Evolutionary conservation across 2,888 invertebrate species (phyloP).

Genomic region (Amphipoea lucens): DNA sequence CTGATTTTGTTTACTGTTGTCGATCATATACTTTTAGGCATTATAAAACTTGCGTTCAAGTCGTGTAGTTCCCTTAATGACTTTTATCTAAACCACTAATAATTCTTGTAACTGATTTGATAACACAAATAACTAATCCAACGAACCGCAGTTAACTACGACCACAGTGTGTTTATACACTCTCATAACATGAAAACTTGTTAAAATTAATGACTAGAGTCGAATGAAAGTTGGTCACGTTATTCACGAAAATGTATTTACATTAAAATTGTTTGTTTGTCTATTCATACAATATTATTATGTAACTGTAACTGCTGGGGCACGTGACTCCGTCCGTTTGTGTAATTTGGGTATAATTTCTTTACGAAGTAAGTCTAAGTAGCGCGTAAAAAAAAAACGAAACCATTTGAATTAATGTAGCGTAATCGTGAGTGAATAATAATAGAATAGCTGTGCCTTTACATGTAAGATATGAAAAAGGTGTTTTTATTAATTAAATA

Average conservation of each 20-base stretch:
- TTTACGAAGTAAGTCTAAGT: too few relatives aligned
- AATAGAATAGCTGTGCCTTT: too few relatives aligned
- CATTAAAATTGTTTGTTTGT: slow-evolving; percentile 34
- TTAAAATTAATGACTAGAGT: slow-evolving; percentile 49
- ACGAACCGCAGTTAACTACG: slow-evolving; percentile 15
- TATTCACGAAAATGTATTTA: slow-evolving; percentile 14
- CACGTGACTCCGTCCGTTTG: not conserved
- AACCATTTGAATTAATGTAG: too few relatives aligned
- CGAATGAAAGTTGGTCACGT: slow-evolving; percentile 54
- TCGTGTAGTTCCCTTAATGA: not conserved
- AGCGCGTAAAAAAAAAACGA: too few relatives aligned
- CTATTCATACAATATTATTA: slow-evolving; percentile 5
- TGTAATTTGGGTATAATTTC: not conserved
- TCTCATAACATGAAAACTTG: slow-evolving; percentile 38
- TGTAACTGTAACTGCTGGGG: slow-evolving; percentile 7
- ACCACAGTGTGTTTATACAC: slow-evolving; percentile 6
- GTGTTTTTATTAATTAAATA: too few relatives aligned
- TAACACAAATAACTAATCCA: slow-evolving; percentile 2
- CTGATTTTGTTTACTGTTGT: too few relatives aligned
- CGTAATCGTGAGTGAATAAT: too few relatives aligned
- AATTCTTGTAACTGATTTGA: slow-evolving; percentile 12
- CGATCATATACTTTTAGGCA: too few relatives aligned
- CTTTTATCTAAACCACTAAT: not conserved
- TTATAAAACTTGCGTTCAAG: too few relatives aligned
- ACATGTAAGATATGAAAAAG: too few relatives aligned